Evolutionary conservation across 2,797 vertebrate species (phyloP).

Genomic region (Xiphophorus birchmanni): DNA sequence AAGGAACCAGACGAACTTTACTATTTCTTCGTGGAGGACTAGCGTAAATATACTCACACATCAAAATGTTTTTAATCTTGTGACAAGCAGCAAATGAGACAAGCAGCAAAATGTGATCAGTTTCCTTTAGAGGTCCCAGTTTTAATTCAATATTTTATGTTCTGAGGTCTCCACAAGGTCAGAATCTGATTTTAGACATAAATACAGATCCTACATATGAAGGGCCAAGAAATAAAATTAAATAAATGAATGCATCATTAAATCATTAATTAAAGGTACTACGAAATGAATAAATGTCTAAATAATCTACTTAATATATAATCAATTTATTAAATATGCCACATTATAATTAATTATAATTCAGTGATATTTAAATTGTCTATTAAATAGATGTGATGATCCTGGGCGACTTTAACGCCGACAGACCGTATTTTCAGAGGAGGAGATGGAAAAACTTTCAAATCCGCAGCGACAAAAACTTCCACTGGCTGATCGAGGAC

Average conservation of each 20-base stretch:
- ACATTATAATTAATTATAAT: too few relatives aligned
- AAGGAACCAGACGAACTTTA: slow-evolving; percentile 81
- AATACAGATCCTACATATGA: too few relatives aligned
- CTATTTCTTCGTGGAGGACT: slow-evolving; percentile 79
- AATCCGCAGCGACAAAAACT: slow-evolving; percentile 76
- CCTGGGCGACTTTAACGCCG: slow-evolving; percentile 84
- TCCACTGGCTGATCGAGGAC: slow-evolving; percentile 83
- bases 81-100: too few relatives aligned
- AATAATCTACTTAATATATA: too few relatives aligned
- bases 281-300: too few relatives aligned
- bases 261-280: too few relatives aligned
- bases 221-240: not conserved
- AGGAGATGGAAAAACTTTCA: too few relatives aligned
- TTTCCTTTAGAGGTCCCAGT: not conserved
- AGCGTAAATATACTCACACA: slow-evolving; percentile 64
- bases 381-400: slow-evolving; percentile 69
- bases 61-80: not conserved
- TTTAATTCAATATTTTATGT: not conserved
- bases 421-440: slow-evolving; percentile 65
- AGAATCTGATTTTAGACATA: not conserved
- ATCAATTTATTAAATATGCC: too few relatives aligned
- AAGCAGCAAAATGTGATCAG: too few relatives aligned
- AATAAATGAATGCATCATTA: not conserved
- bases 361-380: too few relatives aligned
- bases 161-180: too few relatives aligned